Percentiles rank a stretch among this genome's conserved stretches.
These are phyloP conservation scores for Macrosoma leucophasiata DNA, from an alignment of 2,888 invertebrate species.

Conservation along the genomic window DNA sequence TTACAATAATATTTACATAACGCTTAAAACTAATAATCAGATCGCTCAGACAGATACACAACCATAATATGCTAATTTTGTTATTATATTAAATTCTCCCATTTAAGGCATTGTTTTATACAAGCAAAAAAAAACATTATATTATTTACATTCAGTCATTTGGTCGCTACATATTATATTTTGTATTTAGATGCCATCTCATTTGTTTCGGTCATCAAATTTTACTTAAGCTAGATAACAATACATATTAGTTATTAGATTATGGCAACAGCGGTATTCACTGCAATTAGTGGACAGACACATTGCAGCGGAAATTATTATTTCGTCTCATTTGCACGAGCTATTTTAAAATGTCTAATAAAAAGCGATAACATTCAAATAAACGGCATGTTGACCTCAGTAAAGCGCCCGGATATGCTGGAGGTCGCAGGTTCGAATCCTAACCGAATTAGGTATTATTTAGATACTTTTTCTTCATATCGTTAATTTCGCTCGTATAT, in stretches of 20 bases:
- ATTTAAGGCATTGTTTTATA: slow-evolving; percentile 11
- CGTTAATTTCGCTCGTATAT: no score
- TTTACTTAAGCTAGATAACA: slow-evolving; percentile 11
- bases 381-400: no score
- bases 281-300: no score
- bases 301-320: no score
- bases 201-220: slow-evolving; percentile 14
- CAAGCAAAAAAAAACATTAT: slow-evolving; percentile 31
- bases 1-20: slow-evolving; percentile 30
- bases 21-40: slow-evolving; percentile 41
- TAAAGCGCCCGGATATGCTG: no score
- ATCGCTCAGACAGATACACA: slow-evolving; percentile 49
- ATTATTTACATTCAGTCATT: slow-evolving; percentile 51
- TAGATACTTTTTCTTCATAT: no score
- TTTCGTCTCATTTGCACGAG: no score
- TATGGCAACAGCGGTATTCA: slow-evolving; percentile 16
- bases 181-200: slow-evolving; percentile 8
- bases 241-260: slow-evolving; percentile 9
- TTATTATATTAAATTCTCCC: slow-evolving; percentile 13
- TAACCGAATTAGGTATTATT: no score
- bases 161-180: no score
- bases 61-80: slow-evolving; percentile 38
- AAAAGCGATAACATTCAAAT: no score
- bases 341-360: no score
- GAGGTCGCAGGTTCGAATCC: no score